A percentile compares a stretch with the other conserved stretches of the same genome.
Conservation (phyloP, 2,797 vertebrate genomes). For the Arrhamphus sclerolepis region DNA sequence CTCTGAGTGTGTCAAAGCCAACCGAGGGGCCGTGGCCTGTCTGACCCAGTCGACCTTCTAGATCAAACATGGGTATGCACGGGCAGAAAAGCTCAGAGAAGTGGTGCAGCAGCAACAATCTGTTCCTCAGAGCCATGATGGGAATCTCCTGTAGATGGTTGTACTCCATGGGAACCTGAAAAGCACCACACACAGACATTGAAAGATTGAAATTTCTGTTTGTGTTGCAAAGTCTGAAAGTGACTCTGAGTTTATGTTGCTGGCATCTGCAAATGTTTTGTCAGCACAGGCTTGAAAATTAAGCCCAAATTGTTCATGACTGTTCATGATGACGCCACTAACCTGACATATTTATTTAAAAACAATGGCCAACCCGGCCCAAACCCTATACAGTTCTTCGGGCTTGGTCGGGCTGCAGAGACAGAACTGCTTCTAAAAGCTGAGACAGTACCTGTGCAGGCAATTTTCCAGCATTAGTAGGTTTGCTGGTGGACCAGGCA, state of each 20-base stretch:
- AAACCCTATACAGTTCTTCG: too few species aligned
- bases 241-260: background rate
- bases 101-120: slow-evolving; percentile 93
- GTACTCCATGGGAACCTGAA: slow-evolving; percentile 98
- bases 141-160: slow-evolving; percentile 96
- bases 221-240: background rate
- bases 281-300: too few species aligned
- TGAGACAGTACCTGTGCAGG: slow-evolving; percentile 88
- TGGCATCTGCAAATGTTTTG: slow-evolving; percentile 13
- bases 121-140: slow-evolving; percentile 91
- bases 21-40: slow-evolving; percentile 91
- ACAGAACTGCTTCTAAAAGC: background rate
- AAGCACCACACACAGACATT: slow-evolving; percentile 4
- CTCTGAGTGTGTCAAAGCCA: slow-evolving; percentile 92
- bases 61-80: slow-evolving; percentile 98
- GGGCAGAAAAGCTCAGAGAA: slow-evolving; percentile 99
- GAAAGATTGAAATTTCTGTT: too few species aligned
- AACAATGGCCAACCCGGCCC: too few species aligned
- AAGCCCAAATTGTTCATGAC: too few species aligned
- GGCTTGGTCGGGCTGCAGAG: too few species aligned
- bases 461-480: slow-evolving; percentile 96
- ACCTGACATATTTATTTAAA: too few species aligned
- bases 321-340: too few species aligned
- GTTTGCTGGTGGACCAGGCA: slow-evolving; percentile 98
- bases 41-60: slow-evolving; percentile 94